phyloP scores from a whole-genome alignment of 2,888 invertebrate species.

The Allacma fusca region DNA sequence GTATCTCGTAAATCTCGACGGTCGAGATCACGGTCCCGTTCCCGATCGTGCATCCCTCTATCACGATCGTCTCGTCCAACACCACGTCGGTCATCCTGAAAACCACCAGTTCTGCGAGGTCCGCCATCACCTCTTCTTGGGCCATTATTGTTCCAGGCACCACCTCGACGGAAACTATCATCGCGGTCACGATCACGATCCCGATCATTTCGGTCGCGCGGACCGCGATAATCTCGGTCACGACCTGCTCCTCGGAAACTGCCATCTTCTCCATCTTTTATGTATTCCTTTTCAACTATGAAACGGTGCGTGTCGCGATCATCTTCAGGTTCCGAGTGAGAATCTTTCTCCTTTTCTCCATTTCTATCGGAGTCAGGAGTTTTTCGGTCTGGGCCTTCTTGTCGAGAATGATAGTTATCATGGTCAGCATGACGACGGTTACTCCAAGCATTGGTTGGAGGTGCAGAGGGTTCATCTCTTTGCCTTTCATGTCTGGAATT shows the following conservation, averaged over 20 bases:
- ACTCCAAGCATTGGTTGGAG: constrained; percentile 17
- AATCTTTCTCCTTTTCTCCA: constrained; percentile 50
- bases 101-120: constrained; percentile 28
- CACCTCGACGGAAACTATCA: constrained; percentile 29
- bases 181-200: constrained; percentile 39
- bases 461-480: background rate
- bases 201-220: background rate
- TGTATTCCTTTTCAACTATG: constrained; percentile 30
- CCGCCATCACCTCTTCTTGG: constrained; percentile 31
- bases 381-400: constrained; percentile 20
- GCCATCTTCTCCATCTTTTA: constrained; percentile 15
- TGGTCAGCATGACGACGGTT: constrained; percentile 16
- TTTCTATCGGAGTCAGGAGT: constrained; percentile 42
- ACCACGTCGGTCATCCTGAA: constrained; percentile 12
- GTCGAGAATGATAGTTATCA: constrained; percentile 16
- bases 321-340: constrained; percentile 56
- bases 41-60: background rate
- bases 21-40: background rate
- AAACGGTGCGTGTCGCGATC: constrained; percentile 50
- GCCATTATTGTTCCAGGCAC: constrained; percentile 29
- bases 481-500: background rate
- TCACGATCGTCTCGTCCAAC: constrained; percentile 4
- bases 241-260: background rate
- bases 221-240: constrained; percentile 9
- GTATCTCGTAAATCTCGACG: background rate